Evolutionary conservation across 2,888 invertebrate genomes (phyloP), one percentile per base, ranked within the genome.

Genomic region (Chymomyza caudatula): DNA sequence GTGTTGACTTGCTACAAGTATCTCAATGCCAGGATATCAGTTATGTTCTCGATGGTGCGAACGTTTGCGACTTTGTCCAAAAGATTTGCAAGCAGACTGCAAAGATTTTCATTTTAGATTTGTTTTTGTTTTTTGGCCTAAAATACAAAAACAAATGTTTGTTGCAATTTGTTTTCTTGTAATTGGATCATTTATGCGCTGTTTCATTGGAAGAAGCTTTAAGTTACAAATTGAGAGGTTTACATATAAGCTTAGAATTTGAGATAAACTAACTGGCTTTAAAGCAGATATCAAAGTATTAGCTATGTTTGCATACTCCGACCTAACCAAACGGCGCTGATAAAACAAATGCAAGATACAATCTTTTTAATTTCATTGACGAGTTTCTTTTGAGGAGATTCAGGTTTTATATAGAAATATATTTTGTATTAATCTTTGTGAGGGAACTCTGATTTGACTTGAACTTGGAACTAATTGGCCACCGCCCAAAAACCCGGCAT

Each of bases 91-190:
- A 2, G 11, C 11, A 37, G 1, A 2, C 29, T n/a, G 25, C 23
- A 65, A 65, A 85, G 79, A 79, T 80, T 80, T 73, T 73, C 77
- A 85, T 85, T 80, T 80, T 59, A 85, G 79, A 80, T 80, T 67
- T 52, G 42, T 25, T 37, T 60, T 69, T 57, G 65, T 59, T 66
- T 60, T 47, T 6, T 47, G 2, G 29, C 29, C 11, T 11, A 67
- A 70, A 65, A 64, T 19, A 19, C 58, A 37, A 37, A 37, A 37
- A 3, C 29, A 13, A 47, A 47, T 47, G 13, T 47, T 47, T 11
- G 47, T 37, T 37, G 29, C 55, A 67, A 75, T 67, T 69, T 63
- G 63, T 63, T 63, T 19, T 19, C 43, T 56, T 55, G 29, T 5
- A 47, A 56, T 52, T 60, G 29, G 37, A 20, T 52, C n/a, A 23